A percentile compares a stretch with the other conserved stretches of the same genome.
These are phyloP conservation scores for Drosophila macrothrix DNA, from an alignment of 2,888 invertebrate genomes.

Conservation along the genomic window DNA sequence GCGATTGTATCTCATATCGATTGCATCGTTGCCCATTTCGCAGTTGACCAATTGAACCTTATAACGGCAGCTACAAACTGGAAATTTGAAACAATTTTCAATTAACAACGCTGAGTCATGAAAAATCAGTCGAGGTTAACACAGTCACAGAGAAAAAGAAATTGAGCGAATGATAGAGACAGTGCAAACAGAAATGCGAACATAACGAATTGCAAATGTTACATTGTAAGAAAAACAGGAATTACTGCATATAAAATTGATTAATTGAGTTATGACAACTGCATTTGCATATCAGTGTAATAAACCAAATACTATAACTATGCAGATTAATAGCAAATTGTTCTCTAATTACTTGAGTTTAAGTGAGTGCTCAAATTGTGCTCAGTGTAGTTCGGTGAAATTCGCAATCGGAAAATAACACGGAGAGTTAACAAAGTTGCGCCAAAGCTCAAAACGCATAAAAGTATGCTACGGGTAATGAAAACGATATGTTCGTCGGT, in stretches of 20 bases:
- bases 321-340: constrained; percentile 20
- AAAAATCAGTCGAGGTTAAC: constrained; percentile 9
- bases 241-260: constrained; percentile 1
- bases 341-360: not conserved
- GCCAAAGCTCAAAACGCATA: constrained; percentile 47
- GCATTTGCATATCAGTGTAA: constrained; percentile 23
- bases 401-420: constrained; percentile 41
- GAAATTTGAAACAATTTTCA: constrained; percentile 73
- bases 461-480: constrained; percentile 58
- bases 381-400: constrained; percentile 36
- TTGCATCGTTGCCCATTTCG: constrained; percentile 25
- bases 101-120: constrained; percentile 71
- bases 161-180: not conserved
- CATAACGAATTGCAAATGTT: constrained; percentile 40
- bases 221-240: constrained; percentile 41
- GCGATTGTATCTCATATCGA: constrained; percentile 37
- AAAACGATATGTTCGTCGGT: constrained; percentile 38
- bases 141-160: constrained; percentile 1
- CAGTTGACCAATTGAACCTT: constrained; percentile 33
- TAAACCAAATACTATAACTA: constrained; percentile 24
- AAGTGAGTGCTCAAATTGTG: not conserved
- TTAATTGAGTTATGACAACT: constrained; percentile 40
- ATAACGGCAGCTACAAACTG: constrained; percentile 57
- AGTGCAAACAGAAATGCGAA: constrained; percentile 32
- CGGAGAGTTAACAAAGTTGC: constrained; percentile 48